Evolutionary conservation across 2,113 vertebrate genomes (phyloP).

Genomic region (Rhabdornis inornatus): DNA sequence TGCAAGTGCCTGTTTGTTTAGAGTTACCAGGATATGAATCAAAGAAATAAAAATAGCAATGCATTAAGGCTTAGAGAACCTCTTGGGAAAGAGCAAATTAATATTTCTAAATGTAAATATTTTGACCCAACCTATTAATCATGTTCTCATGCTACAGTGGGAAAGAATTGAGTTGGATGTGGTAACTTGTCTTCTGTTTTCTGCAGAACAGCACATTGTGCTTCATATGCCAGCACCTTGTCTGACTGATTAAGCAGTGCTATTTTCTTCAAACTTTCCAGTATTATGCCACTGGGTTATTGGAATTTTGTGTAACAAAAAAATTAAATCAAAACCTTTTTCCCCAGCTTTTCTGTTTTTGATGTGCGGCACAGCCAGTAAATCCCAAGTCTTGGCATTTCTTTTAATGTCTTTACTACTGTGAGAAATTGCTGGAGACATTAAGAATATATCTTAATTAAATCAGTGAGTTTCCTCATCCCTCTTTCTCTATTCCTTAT

Average conservation of each 20-base stretch:
- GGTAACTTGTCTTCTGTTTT: neutral
- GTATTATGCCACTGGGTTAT: neutral
- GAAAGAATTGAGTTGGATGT: neutral
- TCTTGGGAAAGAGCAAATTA: slow-evolving; percentile 40
- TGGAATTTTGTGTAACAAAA: neutral
- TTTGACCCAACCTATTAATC: slow-evolving; percentile 33
- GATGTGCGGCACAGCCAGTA: neutral
- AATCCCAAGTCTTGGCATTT: neutral
- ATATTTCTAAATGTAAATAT: slow-evolving; percentile 55
- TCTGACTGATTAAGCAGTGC: neutral
- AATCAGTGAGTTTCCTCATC: neutral
- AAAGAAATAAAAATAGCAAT: slow-evolving; percentile 52
- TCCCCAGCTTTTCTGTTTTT: neutral
- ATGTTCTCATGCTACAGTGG: neutral
- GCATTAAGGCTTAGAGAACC: slow-evolving; percentile 29
- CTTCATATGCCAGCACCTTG: neutral
- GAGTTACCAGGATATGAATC: slow-evolving; percentile 42
- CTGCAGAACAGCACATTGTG: neutral
- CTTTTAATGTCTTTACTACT: neutral
- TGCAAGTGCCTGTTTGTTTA: neutral
- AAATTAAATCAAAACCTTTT: neutral
- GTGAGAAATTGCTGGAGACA: neutral
- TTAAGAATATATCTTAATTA: neutral
- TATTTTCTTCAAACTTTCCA: neutral
- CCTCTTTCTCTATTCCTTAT: neutral